phyloP scores from a whole-genome alignment of 2,797 vertebrate genomes.

The Cetoscarus ocellatus region DNA sequence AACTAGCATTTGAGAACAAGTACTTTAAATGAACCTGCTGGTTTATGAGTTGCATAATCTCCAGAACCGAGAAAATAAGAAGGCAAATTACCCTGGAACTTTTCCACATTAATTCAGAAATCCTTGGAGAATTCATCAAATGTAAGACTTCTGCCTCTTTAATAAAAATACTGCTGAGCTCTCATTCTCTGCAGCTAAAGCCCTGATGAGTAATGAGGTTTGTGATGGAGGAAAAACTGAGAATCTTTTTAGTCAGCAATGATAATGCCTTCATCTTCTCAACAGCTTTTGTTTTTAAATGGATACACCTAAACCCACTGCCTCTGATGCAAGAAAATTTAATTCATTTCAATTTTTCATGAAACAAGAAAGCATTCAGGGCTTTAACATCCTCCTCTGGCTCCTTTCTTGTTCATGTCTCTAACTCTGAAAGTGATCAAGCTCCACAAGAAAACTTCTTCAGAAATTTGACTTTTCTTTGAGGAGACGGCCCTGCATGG shows the following conservation, averaged over 20 bases:
- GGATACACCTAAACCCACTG: conserved; percentile 1
- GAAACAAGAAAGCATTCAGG: not conserved
- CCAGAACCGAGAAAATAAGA: conserved; percentile 3
- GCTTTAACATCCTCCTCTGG: not conserved
- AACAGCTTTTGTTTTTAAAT: conserved; percentile 22
- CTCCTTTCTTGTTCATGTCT: not conserved
- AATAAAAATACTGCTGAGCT: conserved; percentile 40
- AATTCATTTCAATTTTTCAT: conserved; percentile 9
- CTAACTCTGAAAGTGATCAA: conserved; percentile 11
- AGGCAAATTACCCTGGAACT: conserved; percentile 4
- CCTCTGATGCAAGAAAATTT: conserved; percentile 2
- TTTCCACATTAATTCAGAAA: conserved; percentile 2
- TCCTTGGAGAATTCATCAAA: conserved; percentile 30
- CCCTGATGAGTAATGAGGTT: conserved; percentile 52
- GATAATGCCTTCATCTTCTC: conserved; percentile 25
- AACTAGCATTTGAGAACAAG: no score
- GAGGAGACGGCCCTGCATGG: not conserved
- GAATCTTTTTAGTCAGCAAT: conserved; percentile 47
- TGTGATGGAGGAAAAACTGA: conserved; percentile 47
- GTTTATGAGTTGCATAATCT: conserved; percentile 16
- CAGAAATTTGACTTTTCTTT: conserved; percentile 16
- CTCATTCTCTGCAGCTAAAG: conserved; percentile 28
- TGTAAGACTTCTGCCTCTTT: conserved; percentile 28
- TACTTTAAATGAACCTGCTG: not conserved
- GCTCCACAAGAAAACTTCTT: conserved; percentile 4